These are phyloP conservation scores for Mystacides longicornis DNA, from an alignment of 2,888 invertebrate species.

Conservation along the genomic window DNA sequence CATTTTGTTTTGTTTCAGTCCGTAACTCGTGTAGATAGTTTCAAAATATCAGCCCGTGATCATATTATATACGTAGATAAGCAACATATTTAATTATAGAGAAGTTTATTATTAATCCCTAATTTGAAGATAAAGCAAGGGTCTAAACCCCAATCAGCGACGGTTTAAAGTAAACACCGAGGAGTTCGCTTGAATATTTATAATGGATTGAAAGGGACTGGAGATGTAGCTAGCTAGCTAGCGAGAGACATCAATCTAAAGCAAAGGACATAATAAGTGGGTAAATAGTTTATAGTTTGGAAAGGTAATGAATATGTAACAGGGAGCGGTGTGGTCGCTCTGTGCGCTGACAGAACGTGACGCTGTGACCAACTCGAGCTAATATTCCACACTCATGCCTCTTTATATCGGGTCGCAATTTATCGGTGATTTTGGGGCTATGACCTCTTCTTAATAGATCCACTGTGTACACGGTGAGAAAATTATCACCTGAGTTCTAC, in stretches of 20 bases:
- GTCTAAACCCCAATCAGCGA: conserved; percentile 15
- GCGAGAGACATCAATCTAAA: conserved; percentile 25
- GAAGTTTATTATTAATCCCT: conserved; percentile 19
- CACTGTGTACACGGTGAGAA: no score
- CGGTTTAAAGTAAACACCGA: conserved; percentile 16
- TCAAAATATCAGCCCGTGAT: no score
- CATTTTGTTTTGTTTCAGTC: no score
- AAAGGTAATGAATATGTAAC: conserved; percentile 23
- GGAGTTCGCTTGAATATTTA: conserved; percentile 24
- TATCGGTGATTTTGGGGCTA: conserved; percentile 20
- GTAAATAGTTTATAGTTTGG: conserved; percentile 22
- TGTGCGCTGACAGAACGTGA: conserved; percentile 14
- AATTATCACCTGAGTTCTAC: no score
- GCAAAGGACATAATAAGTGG: conserved; percentile 21
- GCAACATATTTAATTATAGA: not conserved
- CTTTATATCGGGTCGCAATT: conserved; percentile 11
- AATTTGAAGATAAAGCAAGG: conserved; percentile 21
- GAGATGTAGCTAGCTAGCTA: no score
- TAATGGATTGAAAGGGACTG: conserved; percentile 20
- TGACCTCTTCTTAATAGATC: not conserved
- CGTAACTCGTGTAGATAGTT: no score
- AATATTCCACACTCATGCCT: not conserved
- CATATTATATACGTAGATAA: no score
- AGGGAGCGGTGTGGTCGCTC: conserved; percentile 16
- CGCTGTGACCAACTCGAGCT: conserved; percentile 21